Evolutionary conservation across 1,140 invertebrate genomes (phyloP), one percentile per base, ranked within the genome.

Genomic region (Euglossa dilemma): DNA sequence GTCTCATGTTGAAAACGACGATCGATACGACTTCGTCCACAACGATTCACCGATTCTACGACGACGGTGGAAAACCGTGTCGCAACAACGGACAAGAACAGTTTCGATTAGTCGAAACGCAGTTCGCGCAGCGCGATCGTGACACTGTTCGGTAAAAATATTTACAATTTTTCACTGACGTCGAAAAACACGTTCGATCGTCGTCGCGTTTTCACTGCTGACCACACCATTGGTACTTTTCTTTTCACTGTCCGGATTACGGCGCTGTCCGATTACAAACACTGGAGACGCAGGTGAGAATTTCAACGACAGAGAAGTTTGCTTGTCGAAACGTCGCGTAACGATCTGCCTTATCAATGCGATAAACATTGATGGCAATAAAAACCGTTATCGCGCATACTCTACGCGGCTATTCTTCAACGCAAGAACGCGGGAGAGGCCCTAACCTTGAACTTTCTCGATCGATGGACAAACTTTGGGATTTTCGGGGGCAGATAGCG

Each of bases 1-100:
- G 71, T 78, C 57, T 91, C 91, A 92, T 91, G 72, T 90, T 67
- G 43, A 28, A 11, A 20, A 70, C n/a, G 16, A 66, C 9, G 14
- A 12, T 16, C 59, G 59, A 36, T 23, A 6, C 36, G 9, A 43
- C 11, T 23, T 43, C 12, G 9, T 2, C 54, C 3, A 20, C 54
- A 54, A 54, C 56, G 8, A 11, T n/a, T 67, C 2, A 23, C 2
- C 8, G 43, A 43, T 16, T 75, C 57, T 59, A 50, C 36, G 47
- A 8, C 57, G 11, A 6, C 2, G 12, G 12, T 61, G 0, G 78
- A 23, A 78, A 54, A 63, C 59, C 4, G 5, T 12, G 9, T 23
- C 36, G 23, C 25, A 14, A 61, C 14, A 7, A 6, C 9, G 8
- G 45, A 11, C 28, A 11, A n/a, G n/a, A n/a, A n/a, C n/a, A n/a